Evolutionary conservation across 2,113 vertebrate species (phyloP), one percentile per base, ranked within the genome.

Genomic region (Madoqua kirkii): DNA sequence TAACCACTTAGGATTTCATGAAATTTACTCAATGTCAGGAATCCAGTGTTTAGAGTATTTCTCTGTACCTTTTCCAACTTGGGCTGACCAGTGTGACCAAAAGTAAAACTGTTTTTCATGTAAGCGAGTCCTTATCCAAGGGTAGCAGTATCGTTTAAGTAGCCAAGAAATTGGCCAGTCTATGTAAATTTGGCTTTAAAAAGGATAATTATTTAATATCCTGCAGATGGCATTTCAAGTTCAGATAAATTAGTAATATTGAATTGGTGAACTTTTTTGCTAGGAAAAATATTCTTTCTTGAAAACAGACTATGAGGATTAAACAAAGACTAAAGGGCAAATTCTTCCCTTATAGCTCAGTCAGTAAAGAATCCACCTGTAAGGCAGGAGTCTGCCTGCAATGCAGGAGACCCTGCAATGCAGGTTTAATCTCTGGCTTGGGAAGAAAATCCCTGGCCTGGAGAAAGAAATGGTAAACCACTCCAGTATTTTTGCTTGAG

Each of bases 21-120:
- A 91, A 82, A 91, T 93, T 88, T 95, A 59, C 59, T 95, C 13
- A 54, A 9, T 91, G 91, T 96, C 40, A 81, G 14, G 57, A 91
- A 96, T 40, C 31, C 48, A 76, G 8, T 59, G 27, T 82, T 95
- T 93, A 57, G 33, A 90, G 10, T 8, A 29, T 84, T 81, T 95
- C 86, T 88, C 9, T 27, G 19, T 95, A 89, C 13, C 3, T 60
- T 96, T 93, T 89, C 29, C 59, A 89, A 50, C n/a, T 89, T 64
- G 17, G 23, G 7, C 14, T 85, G 78, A 91, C n/a, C 4, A 43
- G 10, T 60, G 0, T 55, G 43, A 79, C 25, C 52, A 78, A 54
- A 89, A 92, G 48, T 67, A 55, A 43, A 33, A 40, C 25, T 60
- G 2, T 89, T 54, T 5, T 86, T 89, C n/a, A 50, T 54, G 57